Evolutionary conservation across 2,113 vertebrate genomes (phyloP), one percentile per base, ranked within the genome.

Genomic region (Eulacestoma nigropectus): DNA sequence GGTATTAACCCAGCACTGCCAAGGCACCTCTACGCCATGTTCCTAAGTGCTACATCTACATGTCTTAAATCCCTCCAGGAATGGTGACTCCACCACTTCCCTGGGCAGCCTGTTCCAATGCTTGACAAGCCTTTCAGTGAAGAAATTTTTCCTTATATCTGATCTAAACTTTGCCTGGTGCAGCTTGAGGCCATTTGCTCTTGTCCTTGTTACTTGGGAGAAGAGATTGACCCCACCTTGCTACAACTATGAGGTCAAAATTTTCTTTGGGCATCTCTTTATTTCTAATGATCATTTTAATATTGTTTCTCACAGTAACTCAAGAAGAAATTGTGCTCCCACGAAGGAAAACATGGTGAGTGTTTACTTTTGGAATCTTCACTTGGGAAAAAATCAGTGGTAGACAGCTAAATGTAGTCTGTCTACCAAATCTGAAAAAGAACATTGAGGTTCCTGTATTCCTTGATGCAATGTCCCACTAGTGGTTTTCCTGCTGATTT

Each of bases 301-400:
- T 91, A 19, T 63, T 90, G 27, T 47, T 92, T 60, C 65, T 96
- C 42, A 22, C 42, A 98, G 98, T 80, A 85, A 60, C 55, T 87
- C 96, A 84, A 93, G 98, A 98, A 94, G 95, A 98, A 63, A 97
- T 99, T 77, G 95, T 98, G 73, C 96, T 99, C 89, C 99, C 99
- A 44, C 98, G 95, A 93, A 99, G 95, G 97, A 99, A 99, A 98
- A 98, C 97, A 73, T 99, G 99, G 99, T 99, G 94, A 89, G 98
- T 98, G 72, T 49, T 94, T 79, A 46, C 4, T 94, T 26, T 56
- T 92, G 33, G 37, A 35, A n/a, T 60, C 23, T 81, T 19, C 26
- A 11, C 18, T 27, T 72, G 44, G 17, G 56, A 63, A 30, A 52
- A 55, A 29, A 25, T 46, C 2, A 4, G 3, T 70, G 5, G 52